Evolutionary conservation across 2,113 vertebrate genomes (phyloP).

Genomic region (Hyperopisus bebe): DNA sequence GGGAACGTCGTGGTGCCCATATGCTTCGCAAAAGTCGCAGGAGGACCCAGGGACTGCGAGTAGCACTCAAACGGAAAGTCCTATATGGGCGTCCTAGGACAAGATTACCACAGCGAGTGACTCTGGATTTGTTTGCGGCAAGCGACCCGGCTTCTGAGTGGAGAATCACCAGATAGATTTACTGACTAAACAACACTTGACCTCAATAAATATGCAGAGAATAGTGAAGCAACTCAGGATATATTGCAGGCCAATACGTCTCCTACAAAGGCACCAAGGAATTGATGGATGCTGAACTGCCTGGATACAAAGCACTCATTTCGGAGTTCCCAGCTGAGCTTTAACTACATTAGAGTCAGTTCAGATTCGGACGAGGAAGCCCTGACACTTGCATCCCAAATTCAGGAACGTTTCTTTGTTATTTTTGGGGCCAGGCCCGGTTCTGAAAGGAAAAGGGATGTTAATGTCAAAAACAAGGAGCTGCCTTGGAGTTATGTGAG

Average conservation of each 20-base stretch:
- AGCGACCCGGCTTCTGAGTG: background rate
- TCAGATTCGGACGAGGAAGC: background rate
- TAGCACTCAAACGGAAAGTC: conserved; percentile 14
- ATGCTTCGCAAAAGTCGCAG: background rate
- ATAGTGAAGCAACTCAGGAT: background rate
- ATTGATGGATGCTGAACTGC: background rate
- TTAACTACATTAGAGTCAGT: background rate
- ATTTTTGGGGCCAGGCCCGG: background rate
- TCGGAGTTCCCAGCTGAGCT: background rate
- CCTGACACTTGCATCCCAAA: background rate
- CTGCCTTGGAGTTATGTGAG: conserved; percentile 17
- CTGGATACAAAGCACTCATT: background rate
- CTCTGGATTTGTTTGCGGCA: conserved; percentile 38
- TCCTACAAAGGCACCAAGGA: background rate
- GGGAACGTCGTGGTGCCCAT: background rate
- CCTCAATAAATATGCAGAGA: background rate
- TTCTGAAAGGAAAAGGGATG: conserved; percentile 12
- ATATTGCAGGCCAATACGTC: background rate
- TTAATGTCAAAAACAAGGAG: conserved; percentile 10
- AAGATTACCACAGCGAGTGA: background rate
- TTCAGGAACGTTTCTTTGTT: conserved; percentile 1
- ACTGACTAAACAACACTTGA: background rate
- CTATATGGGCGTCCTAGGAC: background rate
- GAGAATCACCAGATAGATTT: background rate
- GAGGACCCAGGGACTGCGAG: background rate